A percentile compares a stretch with the other conserved stretches of the same genome.
Conservation (phyloP, 2,113 vertebrate genomes). For the Euleptes europaea region DNA sequence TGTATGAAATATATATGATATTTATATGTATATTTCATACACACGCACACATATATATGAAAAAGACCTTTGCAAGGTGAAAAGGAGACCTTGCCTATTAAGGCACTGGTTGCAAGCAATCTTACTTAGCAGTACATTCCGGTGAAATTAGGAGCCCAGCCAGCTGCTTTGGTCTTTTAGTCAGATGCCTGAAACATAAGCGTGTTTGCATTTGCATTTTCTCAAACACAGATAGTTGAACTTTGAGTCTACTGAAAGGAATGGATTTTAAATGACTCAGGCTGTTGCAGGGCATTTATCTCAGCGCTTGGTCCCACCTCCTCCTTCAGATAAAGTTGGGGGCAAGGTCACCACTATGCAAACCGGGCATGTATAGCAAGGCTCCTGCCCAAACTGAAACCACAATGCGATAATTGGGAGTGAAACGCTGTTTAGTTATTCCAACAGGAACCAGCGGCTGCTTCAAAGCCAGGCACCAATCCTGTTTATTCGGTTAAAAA, state of each 20-base stretch:
- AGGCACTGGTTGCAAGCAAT: background rate
- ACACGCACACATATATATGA: background rate
- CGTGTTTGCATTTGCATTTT: constrained; percentile 39
- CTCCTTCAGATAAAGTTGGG: constrained; percentile 37
- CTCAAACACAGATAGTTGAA: background rate
- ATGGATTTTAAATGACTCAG: constrained; percentile 22
- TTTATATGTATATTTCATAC: no score
- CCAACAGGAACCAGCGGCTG: background rate
- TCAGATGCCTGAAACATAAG: constrained; percentile 22
- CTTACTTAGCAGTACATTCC: constrained; percentile 11
- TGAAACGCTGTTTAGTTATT: background rate
- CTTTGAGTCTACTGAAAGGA: constrained; percentile 23
- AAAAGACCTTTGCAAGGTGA: background rate
- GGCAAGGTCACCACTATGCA: constrained; percentile 14
- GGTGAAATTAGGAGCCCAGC: background rate
- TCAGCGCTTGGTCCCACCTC: constrained; percentile 5
- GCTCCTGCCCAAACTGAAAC: background rate
- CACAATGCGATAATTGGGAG: background rate
- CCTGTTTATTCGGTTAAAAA: background rate
- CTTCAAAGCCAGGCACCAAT: background rate
- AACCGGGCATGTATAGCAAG: constrained; percentile 8
- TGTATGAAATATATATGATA: no score
- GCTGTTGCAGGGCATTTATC: background rate
- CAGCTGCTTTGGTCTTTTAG: constrained; percentile 19
- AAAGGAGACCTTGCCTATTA: background rate